Conservation (phyloP, 2,797 vertebrate genomes). For the Acipenser ruthenus region DNA sequence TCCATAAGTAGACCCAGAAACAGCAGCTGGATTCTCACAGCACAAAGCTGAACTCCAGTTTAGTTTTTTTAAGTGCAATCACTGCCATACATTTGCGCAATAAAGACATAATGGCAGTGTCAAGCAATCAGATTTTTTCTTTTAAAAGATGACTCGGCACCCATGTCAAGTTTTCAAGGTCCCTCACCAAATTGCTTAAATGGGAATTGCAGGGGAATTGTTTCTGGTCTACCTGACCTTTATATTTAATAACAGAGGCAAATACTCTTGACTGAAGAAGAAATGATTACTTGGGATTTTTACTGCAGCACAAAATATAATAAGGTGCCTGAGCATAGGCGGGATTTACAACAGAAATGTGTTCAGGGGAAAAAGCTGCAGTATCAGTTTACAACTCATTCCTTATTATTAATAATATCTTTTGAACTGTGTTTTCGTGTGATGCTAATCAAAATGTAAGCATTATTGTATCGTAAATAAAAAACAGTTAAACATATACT, state of each 20-base stretch:
- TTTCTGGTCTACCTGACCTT: neutral
- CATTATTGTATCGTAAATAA: too few species aligned
- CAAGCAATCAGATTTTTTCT: neutral
- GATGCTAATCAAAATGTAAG: too few species aligned
- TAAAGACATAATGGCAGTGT: neutral
- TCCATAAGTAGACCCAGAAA: too few species aligned
- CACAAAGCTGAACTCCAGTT: too few species aligned
- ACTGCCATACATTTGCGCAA: neutral
- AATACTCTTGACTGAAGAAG: neutral
- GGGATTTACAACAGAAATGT: too few species aligned
- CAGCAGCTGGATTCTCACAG: too few species aligned
- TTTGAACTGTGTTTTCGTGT: too few species aligned
- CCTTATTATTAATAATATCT: too few species aligned
- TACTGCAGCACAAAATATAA: neutral
- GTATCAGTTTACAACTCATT: too few species aligned
- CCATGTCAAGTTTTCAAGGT: neutral
- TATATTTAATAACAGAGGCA: slow-evolving; percentile 3
- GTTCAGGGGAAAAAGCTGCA: too few species aligned
- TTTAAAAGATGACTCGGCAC: neutral
- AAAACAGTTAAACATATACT: too few species aligned
- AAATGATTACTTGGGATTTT: neutral
- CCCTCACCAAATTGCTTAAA: neutral
- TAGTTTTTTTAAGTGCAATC: neutral
- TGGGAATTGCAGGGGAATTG: neutral
- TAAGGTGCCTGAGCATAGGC: too few species aligned